A percentile compares a stretch with the other conserved stretches of the same genome.
Evolutionary conservation across 2,888 invertebrate species (phyloP).

Genomic region (Drosophila longiperda): DNA sequence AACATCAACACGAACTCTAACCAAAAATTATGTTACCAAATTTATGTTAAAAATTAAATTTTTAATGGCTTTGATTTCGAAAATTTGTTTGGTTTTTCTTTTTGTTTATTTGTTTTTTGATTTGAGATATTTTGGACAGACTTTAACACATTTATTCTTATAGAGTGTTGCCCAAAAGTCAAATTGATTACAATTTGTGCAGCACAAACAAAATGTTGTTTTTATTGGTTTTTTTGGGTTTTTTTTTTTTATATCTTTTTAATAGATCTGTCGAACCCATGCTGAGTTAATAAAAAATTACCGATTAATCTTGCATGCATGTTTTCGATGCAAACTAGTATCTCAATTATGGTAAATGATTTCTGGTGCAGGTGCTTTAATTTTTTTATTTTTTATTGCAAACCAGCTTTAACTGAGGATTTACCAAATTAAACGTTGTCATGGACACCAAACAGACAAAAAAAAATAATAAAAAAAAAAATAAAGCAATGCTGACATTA

Average conservation of each 20-base stretch:
- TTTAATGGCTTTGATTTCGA: not conserved
- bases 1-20: not conserved
- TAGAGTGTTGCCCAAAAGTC: not conserved
- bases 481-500: slow-evolving; percentile 7
- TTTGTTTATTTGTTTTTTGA: not conserved
- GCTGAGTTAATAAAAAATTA: not conserved
- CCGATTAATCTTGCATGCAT: not conserved
- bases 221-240: not conserved
- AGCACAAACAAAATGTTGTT: not conserved
- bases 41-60: not conserved
- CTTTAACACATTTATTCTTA: not conserved
- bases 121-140: not conserved
- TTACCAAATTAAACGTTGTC: slow-evolving; percentile 18
- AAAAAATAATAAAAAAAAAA: not conserved
- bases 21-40: not conserved
- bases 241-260: not conserved
- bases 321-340: not conserved
- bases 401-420: slow-evolving; percentile 5
- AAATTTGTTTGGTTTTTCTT: not conserved
- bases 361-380: not conserved
- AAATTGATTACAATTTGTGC: not conserved
- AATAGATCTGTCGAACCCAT: not conserved
- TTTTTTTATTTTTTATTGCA: not conserved
- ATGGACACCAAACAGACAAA: slow-evolving; percentile 2
- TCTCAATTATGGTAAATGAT: not conserved